These are phyloP conservation scores for Marcusenius ussheri DNA, from an alignment of 2,113 vertebrate species.

Conservation along the genomic window DNA sequence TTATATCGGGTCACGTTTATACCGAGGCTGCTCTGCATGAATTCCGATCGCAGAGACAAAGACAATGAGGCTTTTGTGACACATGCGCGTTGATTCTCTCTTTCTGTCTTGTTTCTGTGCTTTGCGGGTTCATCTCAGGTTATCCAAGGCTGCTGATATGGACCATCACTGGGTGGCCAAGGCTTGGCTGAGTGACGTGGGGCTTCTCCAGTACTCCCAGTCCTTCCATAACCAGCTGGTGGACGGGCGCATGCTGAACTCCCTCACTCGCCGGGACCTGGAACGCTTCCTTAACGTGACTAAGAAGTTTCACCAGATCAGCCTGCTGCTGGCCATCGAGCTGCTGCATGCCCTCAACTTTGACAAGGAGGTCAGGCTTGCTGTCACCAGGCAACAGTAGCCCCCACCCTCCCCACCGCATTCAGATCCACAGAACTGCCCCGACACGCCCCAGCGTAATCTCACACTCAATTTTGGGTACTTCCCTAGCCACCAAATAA, in stretches of 20 bases:
- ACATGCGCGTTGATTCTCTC: neutral
- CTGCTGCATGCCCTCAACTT: slow-evolving; percentile 70
- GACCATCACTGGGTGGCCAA: slow-evolving; percentile 87
- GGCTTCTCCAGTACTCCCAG: slow-evolving; percentile 77
- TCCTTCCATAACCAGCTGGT: slow-evolving; percentile 77
- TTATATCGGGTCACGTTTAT: neutral
- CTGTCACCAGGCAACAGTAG: neutral
- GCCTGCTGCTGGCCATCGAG: slow-evolving; percentile 76
- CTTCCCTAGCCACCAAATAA: neutral
- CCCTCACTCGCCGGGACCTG: slow-evolving; percentile 69
- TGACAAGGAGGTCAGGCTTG: slow-evolving; percentile 66
- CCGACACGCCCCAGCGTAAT: neutral
- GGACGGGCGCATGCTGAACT: slow-evolving; percentile 72
- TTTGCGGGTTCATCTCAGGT: slow-evolving; percentile 42
- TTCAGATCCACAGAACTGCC: neutral
- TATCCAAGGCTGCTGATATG: slow-evolving; percentile 76
- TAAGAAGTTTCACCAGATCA: slow-evolving; percentile 78
- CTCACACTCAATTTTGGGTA: neutral
- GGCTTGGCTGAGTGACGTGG: slow-evolving; percentile 75
- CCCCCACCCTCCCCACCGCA: neutral
- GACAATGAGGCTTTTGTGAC: neutral
- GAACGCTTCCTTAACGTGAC: slow-evolving; percentile 71
- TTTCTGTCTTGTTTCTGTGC: neutral
- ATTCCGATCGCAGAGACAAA: neutral
- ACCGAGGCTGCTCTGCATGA: neutral